Evolutionary conservation across 2,888 invertebrate species (phyloP).

Genomic region (Acanthosepion pharaonis): DNA sequence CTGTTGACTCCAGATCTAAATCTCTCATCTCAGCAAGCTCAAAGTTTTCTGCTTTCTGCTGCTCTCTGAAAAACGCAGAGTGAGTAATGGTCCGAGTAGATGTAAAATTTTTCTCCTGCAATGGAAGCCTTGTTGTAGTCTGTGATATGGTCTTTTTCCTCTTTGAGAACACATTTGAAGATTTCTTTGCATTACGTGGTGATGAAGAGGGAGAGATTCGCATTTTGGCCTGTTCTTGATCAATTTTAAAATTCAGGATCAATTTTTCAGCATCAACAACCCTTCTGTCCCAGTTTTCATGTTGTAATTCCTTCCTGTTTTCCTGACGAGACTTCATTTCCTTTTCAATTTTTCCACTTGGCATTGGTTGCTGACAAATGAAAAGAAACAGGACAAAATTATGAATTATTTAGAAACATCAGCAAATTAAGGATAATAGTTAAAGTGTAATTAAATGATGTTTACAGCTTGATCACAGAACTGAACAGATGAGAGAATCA

Average conservation of each 20-base stretch:
- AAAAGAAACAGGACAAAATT: neutral
- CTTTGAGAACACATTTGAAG: slow-evolving; percentile 47
- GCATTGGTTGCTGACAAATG: neutral
- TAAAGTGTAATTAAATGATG: neutral
- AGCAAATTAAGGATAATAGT: neutral
- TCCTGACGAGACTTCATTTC: slow-evolving; percentile 51
- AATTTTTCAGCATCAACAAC: slow-evolving; percentile 65
- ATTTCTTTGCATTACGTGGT: slow-evolving; percentile 48
- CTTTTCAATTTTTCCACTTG: neutral
- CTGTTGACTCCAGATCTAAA: neutral
- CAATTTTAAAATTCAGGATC: slow-evolving; percentile 65
- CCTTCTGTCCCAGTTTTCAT: slow-evolving; percentile 60
- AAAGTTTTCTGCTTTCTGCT: neutral
- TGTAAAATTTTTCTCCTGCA: neutral
- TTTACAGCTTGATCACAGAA: neutral
- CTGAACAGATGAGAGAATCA: too few relatives aligned
- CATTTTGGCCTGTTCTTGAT: slow-evolving; percentile 60
- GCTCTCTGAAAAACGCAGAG: neutral
- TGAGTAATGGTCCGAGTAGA: neutral
- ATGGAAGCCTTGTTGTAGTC: neutral
- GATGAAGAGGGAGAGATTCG: slow-evolving; percentile 50
- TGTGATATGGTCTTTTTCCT: slow-evolving; percentile 47
- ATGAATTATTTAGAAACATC: neutral
- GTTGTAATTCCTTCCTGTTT: slow-evolving; percentile 54
- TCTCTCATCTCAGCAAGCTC: neutral